phyloP scores from a whole-genome alignment of 2,888 invertebrate genomes.

The Xestoiulus laeticollis region DNA sequence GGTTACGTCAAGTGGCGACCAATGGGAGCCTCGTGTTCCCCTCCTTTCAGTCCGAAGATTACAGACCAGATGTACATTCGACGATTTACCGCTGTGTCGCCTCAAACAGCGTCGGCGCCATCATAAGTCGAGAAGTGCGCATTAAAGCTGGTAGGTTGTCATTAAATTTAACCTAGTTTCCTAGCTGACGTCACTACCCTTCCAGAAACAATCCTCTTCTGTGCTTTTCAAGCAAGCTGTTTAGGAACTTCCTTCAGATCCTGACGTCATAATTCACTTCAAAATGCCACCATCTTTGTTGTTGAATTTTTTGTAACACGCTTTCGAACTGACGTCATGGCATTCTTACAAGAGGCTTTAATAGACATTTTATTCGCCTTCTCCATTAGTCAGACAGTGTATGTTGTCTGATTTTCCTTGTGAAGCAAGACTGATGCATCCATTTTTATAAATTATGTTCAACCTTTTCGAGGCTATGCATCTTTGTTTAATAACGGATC shows the following conservation, averaged over 20 bases:
- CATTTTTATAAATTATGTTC: too few relatives aligned
- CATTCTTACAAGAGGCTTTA: too few relatives aligned
- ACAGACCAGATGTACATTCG: conserved; percentile 57
- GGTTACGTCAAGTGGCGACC: conserved; percentile 55
- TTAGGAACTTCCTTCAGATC: background rate
- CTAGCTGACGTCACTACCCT: background rate
- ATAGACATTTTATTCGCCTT: too few relatives aligned
- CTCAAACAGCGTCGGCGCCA: conserved; percentile 56
- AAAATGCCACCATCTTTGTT: background rate
- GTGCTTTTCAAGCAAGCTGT: background rate
- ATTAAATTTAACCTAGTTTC: background rate
- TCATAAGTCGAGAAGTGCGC: conserved; percentile 57
- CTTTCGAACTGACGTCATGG: too few relatives aligned
- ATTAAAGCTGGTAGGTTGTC: conserved; percentile 56
- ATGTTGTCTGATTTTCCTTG: too few relatives aligned
- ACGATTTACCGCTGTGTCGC: conserved; percentile 57
- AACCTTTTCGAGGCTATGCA: too few relatives aligned
- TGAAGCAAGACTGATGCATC: too few relatives aligned
- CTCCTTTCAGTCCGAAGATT: conserved; percentile 57
- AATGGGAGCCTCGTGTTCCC: conserved; percentile 57
- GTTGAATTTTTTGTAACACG: background rate
- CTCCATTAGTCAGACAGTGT: too few relatives aligned
- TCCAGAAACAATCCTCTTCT: background rate
- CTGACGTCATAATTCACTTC: background rate
- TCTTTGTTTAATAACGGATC: too few relatives aligned